Evolutionary conservation across 2,797 vertebrate species (phyloP), one percentile per base, ranked within the genome.

Genomic region (Decapterus maruadsi): DNA sequence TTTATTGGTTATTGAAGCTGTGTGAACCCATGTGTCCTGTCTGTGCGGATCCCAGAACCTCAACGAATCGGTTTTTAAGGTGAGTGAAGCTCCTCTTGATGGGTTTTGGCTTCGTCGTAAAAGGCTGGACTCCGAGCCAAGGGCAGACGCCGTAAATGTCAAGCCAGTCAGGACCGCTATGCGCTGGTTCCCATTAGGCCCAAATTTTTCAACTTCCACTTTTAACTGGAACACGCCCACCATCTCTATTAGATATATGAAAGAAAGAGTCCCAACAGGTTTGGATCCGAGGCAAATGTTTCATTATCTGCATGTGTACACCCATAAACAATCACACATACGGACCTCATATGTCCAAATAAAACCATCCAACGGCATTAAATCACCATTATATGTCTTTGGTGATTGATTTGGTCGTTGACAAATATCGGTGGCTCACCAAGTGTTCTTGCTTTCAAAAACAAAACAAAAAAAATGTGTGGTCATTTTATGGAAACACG

Each of bases 1-100:
- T 84, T 87, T 89, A 87, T 72, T 81, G 75, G 74, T 79, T 91
- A 81, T 76, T 72, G 68, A 77, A 86, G 77, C 84, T 56, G 69
- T 73, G 84, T 83, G 85, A 91, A 86, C 56, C 54, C 60, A 36
- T 83, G 72, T 58, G 71, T 84, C 73, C 74, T 72, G 67, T 80
- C 76, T 75, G 73, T 61, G 55, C 72, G 81, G 80, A 89, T 89
- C 84, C 63, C 58, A 76, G 53, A 86, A 80, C 75, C 77, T 74
- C 80, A 75, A 84, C 48, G 10, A 68, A 79, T 85, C 51, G 60
- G 75, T 86, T 88, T 90, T 90, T 75, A 89, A 77, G 77, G 77
- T 81, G 81, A 85, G 75, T 61, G 74, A 80, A 80, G 72, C 72
- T 85, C 78, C 50, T 74, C 75, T 59, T 74, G 77, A 89, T 74